Conservation (phyloP, 2,888 invertebrate species). For the Lochmaea capreae region DNA sequence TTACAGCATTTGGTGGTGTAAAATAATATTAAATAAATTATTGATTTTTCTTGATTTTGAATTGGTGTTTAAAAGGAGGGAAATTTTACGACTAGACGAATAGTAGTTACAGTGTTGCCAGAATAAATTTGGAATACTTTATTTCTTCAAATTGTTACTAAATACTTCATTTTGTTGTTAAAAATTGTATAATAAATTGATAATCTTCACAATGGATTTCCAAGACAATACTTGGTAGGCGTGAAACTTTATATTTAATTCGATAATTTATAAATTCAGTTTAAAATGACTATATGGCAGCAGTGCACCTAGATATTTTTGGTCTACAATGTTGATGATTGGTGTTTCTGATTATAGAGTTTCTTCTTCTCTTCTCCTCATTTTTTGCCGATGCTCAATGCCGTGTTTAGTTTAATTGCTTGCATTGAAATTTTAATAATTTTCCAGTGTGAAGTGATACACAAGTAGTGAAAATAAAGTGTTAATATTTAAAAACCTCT, state of each 20-base stretch:
- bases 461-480: not conserved
- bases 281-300: constrained; percentile 9
- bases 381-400: not conserved
- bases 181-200: not conserved
- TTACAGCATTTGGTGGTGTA: not conserved
- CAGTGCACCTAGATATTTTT: constrained; percentile 15
- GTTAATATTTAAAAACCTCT: not conserved
- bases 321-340: constrained; percentile 4
- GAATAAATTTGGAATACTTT: constrained; percentile 17
- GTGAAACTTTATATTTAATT: not conserved
- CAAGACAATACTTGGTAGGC: not conserved
- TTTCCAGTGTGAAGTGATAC: not conserved
- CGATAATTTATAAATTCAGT: not conserved
- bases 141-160: not conserved
- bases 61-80: constrained; percentile 37
- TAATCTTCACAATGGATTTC: not conserved
- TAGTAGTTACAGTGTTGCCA: constrained; percentile 56
- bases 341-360: constrained; percentile 3
- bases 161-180: not conserved
- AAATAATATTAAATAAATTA: constrained; percentile 32
- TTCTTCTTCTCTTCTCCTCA: not conserved
- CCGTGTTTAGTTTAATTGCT: not conserved
- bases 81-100: constrained; percentile 51
- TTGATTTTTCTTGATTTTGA: constrained; percentile 43
- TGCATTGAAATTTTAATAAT: not conserved